These are phyloP conservation scores for Cheilosia impressa DNA, from an alignment of 2,888 invertebrate genomes.

Conservation along the genomic window DNA sequence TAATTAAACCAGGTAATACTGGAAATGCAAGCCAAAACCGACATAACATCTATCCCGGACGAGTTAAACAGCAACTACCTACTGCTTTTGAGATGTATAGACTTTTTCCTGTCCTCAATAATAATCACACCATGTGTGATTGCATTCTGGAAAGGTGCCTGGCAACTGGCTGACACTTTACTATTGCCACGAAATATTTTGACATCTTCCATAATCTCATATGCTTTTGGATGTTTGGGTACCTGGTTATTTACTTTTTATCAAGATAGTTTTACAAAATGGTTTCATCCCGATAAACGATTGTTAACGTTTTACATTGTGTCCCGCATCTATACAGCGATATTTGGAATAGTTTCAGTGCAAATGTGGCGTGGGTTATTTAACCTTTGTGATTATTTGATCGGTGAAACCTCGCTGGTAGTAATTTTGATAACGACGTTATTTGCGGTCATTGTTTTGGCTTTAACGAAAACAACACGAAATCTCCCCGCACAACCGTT, in stretches of 20 bases:
- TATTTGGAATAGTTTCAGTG: constrained; percentile 92
- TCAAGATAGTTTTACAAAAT: constrained; percentile 86
- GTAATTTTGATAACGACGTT: constrained; percentile 87
- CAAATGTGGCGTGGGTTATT: constrained; percentile 95
- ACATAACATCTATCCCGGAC: constrained; percentile 15
- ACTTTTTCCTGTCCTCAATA: constrained; percentile 88
- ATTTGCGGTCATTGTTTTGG: constrained; percentile 88
- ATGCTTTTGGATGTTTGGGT: constrained; percentile 88
- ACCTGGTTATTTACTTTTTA: constrained; percentile 88
- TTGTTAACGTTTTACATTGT: constrained; percentile 88
- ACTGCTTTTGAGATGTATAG: constrained; percentile 87
- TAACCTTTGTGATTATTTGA: constrained; percentile 89
- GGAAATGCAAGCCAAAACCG: constrained; percentile 31
- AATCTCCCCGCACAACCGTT: constrained; percentile 94
- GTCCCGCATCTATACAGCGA: constrained; percentile 90
- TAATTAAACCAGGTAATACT: background rate
- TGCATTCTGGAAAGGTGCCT: constrained; percentile 94
- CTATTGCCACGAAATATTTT: constrained; percentile 87
- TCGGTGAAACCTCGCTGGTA: constrained; percentile 85
- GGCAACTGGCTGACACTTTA: constrained; percentile 90
- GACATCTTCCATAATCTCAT: constrained; percentile 88
- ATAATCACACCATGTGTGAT: constrained; percentile 92
- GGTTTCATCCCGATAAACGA: constrained; percentile 88
- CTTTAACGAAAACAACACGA: constrained; percentile 88
- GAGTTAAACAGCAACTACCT: constrained; percentile 47